These are phyloP conservation scores for Polyommatus icarus DNA, from an alignment of 2,888 invertebrate genomes.

Conservation along the genomic window DNA sequence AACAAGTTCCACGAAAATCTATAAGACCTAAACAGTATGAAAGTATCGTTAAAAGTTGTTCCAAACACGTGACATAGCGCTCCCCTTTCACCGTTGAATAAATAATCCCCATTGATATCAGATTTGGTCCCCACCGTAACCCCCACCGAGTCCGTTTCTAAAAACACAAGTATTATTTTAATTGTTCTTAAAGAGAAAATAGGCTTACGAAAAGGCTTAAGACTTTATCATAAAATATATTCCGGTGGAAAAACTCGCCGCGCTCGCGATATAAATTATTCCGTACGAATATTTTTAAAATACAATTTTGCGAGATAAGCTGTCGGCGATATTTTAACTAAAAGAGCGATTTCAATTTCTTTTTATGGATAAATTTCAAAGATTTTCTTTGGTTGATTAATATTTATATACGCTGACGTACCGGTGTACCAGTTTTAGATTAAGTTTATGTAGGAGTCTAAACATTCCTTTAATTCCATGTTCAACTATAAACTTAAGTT, in stretches of 20 bases:
- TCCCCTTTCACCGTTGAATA: conserved; percentile 13
- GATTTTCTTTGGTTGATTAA: neutral
- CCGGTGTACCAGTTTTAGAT: neutral
- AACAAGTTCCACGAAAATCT: neutral
- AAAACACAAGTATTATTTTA: conserved; percentile 21
- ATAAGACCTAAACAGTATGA: conserved; percentile 1
- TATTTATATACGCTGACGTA: neutral
- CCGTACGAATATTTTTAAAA: neutral
- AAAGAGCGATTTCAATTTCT: neutral
- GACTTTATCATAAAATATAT: conserved; percentile 5
- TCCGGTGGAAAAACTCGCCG: neutral
- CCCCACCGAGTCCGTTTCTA: neutral
- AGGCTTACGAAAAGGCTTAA: conserved; percentile 8
- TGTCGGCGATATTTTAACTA: neutral
- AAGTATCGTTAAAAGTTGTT: conserved; percentile 15
- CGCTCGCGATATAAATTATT: neutral
- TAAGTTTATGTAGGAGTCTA: neutral
- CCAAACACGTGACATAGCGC: neutral
- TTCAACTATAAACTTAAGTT: neutral
- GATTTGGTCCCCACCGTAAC: neutral
- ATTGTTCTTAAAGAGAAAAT: conserved; percentile 24
- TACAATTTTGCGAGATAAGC: conserved; percentile 4
- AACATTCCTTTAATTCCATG: neutral
- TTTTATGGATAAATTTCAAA: neutral
- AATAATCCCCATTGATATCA: conserved; percentile 28